These are phyloP conservation scores for Spodoptera picta DNA, from an alignment of 2,888 invertebrate species.

Conservation along the genomic window DNA sequence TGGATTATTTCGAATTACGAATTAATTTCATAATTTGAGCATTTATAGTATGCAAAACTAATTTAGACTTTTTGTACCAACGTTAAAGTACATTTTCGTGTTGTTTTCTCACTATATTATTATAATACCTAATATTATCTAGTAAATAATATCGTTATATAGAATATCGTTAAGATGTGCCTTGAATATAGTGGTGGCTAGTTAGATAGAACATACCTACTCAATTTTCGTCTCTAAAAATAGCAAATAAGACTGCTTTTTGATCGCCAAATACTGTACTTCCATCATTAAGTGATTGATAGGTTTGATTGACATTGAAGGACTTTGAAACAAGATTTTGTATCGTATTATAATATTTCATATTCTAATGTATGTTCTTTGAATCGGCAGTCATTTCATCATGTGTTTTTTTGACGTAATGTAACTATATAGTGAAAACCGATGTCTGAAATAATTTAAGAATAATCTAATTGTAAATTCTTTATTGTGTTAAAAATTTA, in stretches of 20 bases:
- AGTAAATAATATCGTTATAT: conserved; percentile 9
- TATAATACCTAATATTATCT: background rate
- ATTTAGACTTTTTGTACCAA: background rate
- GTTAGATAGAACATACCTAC: conserved; percentile 45
- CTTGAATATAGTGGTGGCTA: conserved; percentile 62
- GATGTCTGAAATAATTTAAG: no score
- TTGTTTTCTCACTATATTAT: background rate
- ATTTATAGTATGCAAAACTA: no score
- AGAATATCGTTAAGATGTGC: conserved; percentile 61
- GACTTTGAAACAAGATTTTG: background rate
- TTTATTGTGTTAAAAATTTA: no score
- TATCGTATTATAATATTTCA: background rate
- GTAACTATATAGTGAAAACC: no score
- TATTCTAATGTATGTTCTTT: no score
- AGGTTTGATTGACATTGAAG: no score
- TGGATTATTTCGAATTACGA: no score
- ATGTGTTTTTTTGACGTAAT: no score
- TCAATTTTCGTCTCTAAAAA: conserved; percentile 38
- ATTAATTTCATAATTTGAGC: no score
- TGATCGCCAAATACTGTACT: conserved; percentile 13
- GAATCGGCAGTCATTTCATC: no score
- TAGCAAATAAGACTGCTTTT: conserved; percentile 46
- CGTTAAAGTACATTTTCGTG: conserved; percentile 1
- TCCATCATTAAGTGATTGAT: conserved; percentile 5
- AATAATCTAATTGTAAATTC: no score